Conservation (phyloP, 1,140 invertebrate species). For the Megalopta genalis region DNA sequence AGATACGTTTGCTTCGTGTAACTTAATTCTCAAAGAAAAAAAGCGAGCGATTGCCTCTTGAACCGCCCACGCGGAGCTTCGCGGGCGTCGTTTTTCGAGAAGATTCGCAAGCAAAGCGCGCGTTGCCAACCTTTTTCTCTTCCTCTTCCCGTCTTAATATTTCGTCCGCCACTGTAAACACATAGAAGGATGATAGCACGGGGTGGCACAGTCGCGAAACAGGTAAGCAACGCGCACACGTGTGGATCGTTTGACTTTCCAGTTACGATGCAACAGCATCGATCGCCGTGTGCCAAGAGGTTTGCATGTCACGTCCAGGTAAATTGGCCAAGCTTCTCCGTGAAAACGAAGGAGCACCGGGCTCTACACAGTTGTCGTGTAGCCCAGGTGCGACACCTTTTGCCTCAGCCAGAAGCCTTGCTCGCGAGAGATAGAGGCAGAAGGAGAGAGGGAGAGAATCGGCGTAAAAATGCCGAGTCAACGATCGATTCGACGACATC, state of each 20-base stretch:
- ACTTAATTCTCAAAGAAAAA: too few species aligned
- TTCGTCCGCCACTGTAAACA: too few species aligned
- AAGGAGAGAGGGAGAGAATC: conserved; percentile 1
- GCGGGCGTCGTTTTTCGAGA: too few species aligned
- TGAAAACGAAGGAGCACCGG: conserved; percentile 35
- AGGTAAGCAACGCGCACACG: too few species aligned
- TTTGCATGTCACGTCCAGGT: conserved; percentile 56
- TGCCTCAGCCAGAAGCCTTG: not conserved
- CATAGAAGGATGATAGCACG: too few species aligned
- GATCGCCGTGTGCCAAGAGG: conserved; percentile 50
- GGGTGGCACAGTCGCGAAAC: too few species aligned
- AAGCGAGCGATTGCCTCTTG: too few species aligned
- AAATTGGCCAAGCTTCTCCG: conserved; percentile 42
- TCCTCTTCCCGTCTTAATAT: too few species aligned
- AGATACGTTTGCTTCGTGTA: too few species aligned
- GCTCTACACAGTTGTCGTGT: conserved; percentile 40
- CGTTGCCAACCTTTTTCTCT: too few species aligned
- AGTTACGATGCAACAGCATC: conserved; percentile 40
- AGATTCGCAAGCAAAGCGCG: too few species aligned
- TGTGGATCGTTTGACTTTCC: not conserved
- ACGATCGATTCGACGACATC: conserved; percentile 25
- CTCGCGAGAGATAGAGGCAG: not conserved
- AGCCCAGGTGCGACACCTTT: conserved; percentile 40
- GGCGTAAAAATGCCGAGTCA: conserved; percentile 40
- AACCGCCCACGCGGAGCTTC: too few species aligned